These are phyloP conservation scores for Urocitellus parryii DNA, from an alignment of 2,113 vertebrate genomes.

Conservation along the genomic window DNA sequence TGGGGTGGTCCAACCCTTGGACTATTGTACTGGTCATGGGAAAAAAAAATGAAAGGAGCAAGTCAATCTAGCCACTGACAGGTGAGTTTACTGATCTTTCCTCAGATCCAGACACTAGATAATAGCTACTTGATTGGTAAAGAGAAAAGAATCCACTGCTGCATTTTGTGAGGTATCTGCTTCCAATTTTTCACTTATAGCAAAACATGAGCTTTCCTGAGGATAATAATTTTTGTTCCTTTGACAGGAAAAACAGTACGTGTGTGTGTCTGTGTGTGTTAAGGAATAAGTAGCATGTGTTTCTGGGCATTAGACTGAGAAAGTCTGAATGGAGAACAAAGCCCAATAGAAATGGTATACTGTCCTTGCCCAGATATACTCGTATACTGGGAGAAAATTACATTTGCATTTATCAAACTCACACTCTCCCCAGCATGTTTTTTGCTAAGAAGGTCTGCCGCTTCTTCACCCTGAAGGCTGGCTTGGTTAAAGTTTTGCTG, in stretches of 20 bases:
- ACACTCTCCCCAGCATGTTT: not conserved
- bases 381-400: fast-evolving
- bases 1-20: not conserved
- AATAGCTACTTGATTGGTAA: not conserved
- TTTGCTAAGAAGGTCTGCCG: not conserved
- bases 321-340: not conserved
- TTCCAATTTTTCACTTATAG: not conserved
- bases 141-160: not conserved
- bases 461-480: not conserved
- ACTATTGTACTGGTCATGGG: not conserved
- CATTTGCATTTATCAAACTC: not conserved
- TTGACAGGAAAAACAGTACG: not conserved
- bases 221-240: not conserved
- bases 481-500: not conserved
- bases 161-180: not conserved
- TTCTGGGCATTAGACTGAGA: not conserved
- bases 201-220: constrained; percentile 27
- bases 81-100: not conserved
- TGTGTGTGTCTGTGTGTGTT: not conserved
- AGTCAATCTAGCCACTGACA: not conserved
- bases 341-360: not conserved
- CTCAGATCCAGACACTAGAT: not conserved
- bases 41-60: not conserved
- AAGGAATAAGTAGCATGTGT: not conserved
- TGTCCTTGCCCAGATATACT: not conserved